Evolutionary conservation across 2,888 invertebrate species (phyloP), one percentile per base, ranked within the genome.

Genomic region (Rambutsinella grinnellia): DNA sequence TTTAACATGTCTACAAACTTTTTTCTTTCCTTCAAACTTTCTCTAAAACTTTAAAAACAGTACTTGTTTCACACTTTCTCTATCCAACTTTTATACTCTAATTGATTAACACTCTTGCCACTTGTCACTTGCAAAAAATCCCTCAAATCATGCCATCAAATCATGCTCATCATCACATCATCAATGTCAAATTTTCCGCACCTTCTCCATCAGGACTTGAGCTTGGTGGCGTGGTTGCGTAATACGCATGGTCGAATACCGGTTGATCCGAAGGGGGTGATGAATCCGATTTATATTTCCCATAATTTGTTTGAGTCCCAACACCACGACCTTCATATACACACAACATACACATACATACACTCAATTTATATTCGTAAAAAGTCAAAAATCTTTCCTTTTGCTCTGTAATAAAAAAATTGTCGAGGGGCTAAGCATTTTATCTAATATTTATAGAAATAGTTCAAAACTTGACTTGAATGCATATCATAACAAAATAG

Each of bases 231-330:
- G 96, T 96, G 53, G 96, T 96, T 36, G 96, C 96, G 88, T 96
- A 96, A 89, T 96, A 96, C 87, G 95, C 95, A 89, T 96, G 95
- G 90, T 96, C 96, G 87, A 96, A 84, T 53, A 96, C 89, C 95
- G 93, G 81, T 95, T 94, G 88, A 76, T 96, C 96, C 62, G 96
- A 96, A 2, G 96, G 95, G 66, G 96, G 96, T 0, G 95, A 95
- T 82, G 89, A 88, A 84, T 90, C 90, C 68, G 90, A 86, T 85
- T 91, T 82, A 57, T 76, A 63, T 66, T 82, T 80, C 24, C 79
- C 80, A 65, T 79, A 77, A 47, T 62, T 69, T 44, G 84, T 84
- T 72, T 83, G 82, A 53, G 83, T 83, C 63, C 84, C 83, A 63
- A 84, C 82, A 71, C 81, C 84, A 17, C 84, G 82, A 81, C 82